A percentile compares a stretch with the other conserved stretches of the same genome.
These are phyloP conservation scores for Scolanthus callimorphus DNA, from an alignment of 92 coral and sea anemone species.

Conservation along the genomic window DNA sequence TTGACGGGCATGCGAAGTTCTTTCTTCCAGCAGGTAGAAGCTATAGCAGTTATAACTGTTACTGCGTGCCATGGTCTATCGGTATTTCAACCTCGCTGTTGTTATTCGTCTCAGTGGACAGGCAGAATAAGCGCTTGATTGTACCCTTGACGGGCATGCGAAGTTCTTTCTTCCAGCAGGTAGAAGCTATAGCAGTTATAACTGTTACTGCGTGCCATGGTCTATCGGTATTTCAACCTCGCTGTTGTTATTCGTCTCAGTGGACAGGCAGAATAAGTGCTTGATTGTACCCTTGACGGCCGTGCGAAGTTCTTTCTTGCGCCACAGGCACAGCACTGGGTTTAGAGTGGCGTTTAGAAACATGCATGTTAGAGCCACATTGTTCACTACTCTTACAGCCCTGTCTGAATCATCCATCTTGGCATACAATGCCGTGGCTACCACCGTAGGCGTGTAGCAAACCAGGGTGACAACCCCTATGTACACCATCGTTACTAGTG, in stretches of 20 bases:
- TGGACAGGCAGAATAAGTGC: background rate
- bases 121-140: background rate
- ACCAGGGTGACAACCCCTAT: background rate
- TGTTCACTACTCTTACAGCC: background rate
- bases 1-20: too few species aligned
- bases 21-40: too few species aligned
- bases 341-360: background rate
- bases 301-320: background rate
- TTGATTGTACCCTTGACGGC: background rate
- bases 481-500: background rate
- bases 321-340: background rate
- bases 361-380: background rate
- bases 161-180: background rate
- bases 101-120: too few species aligned
- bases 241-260: too few species aligned
- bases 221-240: too few species aligned
- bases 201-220: too few species aligned
- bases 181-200: too few species aligned
- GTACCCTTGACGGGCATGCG: background rate
- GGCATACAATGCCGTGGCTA: background rate
- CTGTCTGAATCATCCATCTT: background rate
- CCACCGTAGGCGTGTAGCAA: background rate
- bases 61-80: too few species aligned
- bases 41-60: too few species aligned
- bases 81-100: too few species aligned